Conservation (phyloP, 2,888 invertebrate species). For the Alloplasta piceator region DNA sequence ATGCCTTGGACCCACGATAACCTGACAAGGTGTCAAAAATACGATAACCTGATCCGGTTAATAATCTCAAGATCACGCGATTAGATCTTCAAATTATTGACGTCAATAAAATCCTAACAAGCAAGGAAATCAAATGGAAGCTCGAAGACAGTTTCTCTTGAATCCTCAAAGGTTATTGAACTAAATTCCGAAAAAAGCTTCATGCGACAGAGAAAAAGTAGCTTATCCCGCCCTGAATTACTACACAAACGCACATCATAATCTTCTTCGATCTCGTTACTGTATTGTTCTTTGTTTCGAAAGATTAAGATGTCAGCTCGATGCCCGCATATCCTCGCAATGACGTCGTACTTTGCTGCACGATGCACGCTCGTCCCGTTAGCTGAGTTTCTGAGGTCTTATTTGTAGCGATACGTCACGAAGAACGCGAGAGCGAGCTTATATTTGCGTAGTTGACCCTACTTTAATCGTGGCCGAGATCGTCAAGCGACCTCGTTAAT, state of each 20-base stretch:
- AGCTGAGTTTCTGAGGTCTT: background rate
- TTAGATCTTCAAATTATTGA: no score
- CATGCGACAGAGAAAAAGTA: no score
- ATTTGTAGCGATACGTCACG: constrained; percentile 25
- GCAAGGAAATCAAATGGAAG: no score
- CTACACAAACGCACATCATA: background rate
- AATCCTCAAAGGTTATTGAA: no score
- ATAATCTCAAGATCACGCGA: no score
- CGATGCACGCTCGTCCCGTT: constrained; percentile 21
- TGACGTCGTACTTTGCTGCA: constrained; percentile 18
- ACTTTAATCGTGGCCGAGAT: constrained; percentile 67
- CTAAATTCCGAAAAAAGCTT: no score
- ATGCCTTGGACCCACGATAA: no score
- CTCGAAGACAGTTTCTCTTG: no score
- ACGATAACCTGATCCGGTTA: no score
- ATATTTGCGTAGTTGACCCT: constrained; percentile 67
- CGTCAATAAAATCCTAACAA: no score
- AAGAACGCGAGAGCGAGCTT: constrained; percentile 15
- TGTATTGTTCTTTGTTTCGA: constrained; percentile 39
- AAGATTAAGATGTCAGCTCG: constrained; percentile 47
- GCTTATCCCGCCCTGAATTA: no score
- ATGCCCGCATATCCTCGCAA: constrained; percentile 36
- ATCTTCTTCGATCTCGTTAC: constrained; percentile 23
- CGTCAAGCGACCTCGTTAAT: constrained; percentile 64
- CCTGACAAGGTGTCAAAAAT: no score